Evolutionary conservation across 2,797 vertebrate species (phyloP).

Genomic region (Cyclura pinguis): DNA sequence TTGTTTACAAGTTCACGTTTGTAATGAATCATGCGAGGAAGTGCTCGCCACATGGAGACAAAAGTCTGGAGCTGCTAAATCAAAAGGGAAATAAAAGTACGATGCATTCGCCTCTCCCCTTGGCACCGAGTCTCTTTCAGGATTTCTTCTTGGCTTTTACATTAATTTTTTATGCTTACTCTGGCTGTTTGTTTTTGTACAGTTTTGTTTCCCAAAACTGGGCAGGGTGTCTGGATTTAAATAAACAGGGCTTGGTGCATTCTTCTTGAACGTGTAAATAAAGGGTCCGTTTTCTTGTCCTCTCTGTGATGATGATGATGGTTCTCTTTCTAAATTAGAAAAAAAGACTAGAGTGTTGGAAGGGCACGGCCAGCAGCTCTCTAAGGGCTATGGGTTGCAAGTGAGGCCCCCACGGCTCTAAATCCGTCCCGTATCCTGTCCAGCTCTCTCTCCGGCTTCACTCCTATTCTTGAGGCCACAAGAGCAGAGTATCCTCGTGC

Average conservation of each 20-base stretch:
- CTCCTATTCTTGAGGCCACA: too few relatives aligned
- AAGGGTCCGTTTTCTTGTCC: constrained; percentile 69
- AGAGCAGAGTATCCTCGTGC: too few relatives aligned
- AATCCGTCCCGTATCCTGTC: too few relatives aligned
- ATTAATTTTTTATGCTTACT: constrained; percentile 51
- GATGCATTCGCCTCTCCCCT: constrained; percentile 77
- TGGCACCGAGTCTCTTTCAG: constrained; percentile 74
- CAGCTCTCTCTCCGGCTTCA: too few relatives aligned
- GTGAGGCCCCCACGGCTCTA: too few relatives aligned
- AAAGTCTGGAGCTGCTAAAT: constrained; percentile 80
- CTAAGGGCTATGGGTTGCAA: too few relatives aligned
- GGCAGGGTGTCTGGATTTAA: constrained; percentile 72
- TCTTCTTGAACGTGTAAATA: constrained; percentile 66
- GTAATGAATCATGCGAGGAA: constrained; percentile 82
- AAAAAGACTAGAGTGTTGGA: too few relatives aligned
- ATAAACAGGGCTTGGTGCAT: constrained; percentile 73
- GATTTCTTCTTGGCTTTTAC: constrained; percentile 17
- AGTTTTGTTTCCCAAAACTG: constrained; percentile 69
- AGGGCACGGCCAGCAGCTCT: too few relatives aligned
- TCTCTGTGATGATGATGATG: constrained; percentile 47
- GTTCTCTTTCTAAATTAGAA: too few relatives aligned
- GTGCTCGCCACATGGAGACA: constrained; percentile 80
- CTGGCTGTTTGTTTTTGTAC: constrained; percentile 70
- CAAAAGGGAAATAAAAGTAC: constrained; percentile 78
- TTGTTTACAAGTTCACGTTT: constrained; percentile 80